phyloP scores from a whole-genome alignment of 2,113 vertebrate species.

The Entomyzon cyanotis region DNA sequence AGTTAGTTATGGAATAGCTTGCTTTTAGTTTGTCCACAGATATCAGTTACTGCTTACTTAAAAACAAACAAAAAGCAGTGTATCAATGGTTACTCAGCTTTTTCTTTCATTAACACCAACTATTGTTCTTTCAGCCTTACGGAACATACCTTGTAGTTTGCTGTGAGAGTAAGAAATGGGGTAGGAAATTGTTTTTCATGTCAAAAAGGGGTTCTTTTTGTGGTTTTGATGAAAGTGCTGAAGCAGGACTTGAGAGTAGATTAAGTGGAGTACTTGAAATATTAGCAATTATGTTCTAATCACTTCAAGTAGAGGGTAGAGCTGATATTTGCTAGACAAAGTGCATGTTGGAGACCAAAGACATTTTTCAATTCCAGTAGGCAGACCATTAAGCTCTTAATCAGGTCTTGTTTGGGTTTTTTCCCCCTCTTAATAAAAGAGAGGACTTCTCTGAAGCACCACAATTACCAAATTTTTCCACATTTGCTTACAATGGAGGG shows the following conservation, averaged over 20 bases:
- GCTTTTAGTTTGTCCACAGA: background rate
- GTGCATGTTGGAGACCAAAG: background rate
- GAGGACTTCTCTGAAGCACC: background rate
- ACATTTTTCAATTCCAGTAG: background rate
- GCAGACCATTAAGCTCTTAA: background rate
- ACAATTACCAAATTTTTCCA: background rate
- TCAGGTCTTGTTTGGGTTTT: background rate
- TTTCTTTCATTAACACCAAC: background rate
- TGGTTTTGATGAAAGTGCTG: background rate
- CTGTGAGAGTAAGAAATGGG: background rate
- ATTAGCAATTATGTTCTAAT: background rate
- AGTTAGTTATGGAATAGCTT: background rate
- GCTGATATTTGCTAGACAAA: background rate
- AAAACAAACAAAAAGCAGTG: background rate
- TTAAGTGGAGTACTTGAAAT: background rate
- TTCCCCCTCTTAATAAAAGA: background rate
- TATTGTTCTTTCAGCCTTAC: background rate
- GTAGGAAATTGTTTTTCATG: background rate
- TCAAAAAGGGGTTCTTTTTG: background rate
- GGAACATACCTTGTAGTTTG: background rate
- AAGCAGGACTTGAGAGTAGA: background rate
- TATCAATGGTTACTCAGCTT: background rate
- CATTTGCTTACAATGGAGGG: background rate
- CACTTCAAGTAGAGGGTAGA: background rate
- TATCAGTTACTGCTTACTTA: background rate